A percentile compares a stretch with the other conserved stretches of the same genome.
Evolutionary conservation across 1,140 invertebrate species (phyloP).

Genomic region (Halotydeus destructor): DNA sequence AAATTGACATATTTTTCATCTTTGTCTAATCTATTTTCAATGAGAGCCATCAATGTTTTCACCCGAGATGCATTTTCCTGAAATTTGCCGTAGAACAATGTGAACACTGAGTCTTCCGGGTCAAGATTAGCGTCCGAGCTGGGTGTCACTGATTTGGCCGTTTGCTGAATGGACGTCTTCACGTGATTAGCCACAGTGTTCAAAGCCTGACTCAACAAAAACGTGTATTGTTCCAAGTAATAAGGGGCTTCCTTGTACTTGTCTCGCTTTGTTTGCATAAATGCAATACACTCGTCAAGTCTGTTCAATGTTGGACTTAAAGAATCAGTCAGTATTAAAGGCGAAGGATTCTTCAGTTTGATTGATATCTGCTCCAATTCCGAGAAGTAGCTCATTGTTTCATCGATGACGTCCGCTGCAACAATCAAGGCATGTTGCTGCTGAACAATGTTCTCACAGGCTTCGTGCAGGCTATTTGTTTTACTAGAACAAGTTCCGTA

Average conservation of each 20-base stretch:
- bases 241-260: constrained; percentile 46
- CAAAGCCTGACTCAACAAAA: constrained; percentile 18
- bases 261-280: constrained; percentile 51
- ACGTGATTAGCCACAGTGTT: constrained; percentile 18
- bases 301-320: constrained; percentile 57
- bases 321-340: constrained; percentile 35
- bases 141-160: constrained; percentile 38
- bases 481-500: constrained; percentile 67
- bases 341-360: constrained; percentile 13
- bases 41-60: constrained; percentile 51
- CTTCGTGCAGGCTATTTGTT: constrained; percentile 66
- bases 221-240: constrained; percentile 30
- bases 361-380: constrained; percentile 57
- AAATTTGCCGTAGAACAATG: constrained; percentile 82
- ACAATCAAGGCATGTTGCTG: constrained; percentile 62
- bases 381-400: constrained; percentile 60
- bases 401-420: constrained; percentile 52
- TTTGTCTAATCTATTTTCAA: constrained; percentile 48
- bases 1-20: constrained; percentile 38
- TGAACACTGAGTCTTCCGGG: constrained; percentile 48
- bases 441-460: constrained; percentile 64
- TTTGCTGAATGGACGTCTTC: constrained; percentile 22
- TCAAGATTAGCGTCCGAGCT: constrained; percentile 19
- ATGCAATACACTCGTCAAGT: constrained; percentile 66
- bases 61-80: constrained; percentile 63